A percentile compares a stretch with the other conserved stretches of the same genome.
These are phyloP conservation scores for Thripadectes ignobilis DNA, from an alignment of 2,797 vertebrate genomes.

Conservation along the genomic window DNA sequence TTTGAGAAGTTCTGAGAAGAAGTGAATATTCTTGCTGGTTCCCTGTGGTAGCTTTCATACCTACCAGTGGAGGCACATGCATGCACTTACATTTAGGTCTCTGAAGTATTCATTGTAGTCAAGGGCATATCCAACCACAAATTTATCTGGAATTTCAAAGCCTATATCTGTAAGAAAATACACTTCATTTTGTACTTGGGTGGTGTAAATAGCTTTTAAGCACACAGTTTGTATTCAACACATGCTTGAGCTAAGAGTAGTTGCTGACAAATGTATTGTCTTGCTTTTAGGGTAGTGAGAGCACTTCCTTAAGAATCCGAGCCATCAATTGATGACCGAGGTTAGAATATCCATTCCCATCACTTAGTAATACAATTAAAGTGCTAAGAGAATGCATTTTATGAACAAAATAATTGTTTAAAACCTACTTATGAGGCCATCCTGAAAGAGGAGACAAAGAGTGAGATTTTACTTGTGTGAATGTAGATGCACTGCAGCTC, in stretches of 20 bases:
- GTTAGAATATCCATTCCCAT: not conserved
- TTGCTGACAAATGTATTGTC: not conserved
- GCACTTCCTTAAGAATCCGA: not conserved
- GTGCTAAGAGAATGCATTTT: not conserved
- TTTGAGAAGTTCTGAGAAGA: not conserved
- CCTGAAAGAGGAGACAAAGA: not conserved
- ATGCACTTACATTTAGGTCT: constrained; percentile 75
- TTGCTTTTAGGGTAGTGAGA: not conserved
- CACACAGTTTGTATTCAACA: not conserved
- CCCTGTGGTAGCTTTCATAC: too few species aligned
- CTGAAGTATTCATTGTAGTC: constrained; percentile 90
- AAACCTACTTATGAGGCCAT: not conserved
- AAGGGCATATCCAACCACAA: constrained; percentile 86
- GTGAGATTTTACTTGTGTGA: not conserved
- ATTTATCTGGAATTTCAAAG: constrained; percentile 87
- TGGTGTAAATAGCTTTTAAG: not conserved
- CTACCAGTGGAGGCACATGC: not conserved
- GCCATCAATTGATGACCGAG: not conserved
- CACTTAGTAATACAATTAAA: not conserved
- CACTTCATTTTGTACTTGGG: not conserved
- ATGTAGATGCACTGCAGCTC: not conserved
- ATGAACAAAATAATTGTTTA: not conserved
- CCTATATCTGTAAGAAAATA: constrained; percentile 78
- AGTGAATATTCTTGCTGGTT: not conserved
- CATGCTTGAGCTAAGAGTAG: not conserved